Percentiles rank a stretch among this genome's conserved stretches.
Conservation (phyloP, 2,797 vertebrate genomes). For the Bovichtus variegatus region DNA sequence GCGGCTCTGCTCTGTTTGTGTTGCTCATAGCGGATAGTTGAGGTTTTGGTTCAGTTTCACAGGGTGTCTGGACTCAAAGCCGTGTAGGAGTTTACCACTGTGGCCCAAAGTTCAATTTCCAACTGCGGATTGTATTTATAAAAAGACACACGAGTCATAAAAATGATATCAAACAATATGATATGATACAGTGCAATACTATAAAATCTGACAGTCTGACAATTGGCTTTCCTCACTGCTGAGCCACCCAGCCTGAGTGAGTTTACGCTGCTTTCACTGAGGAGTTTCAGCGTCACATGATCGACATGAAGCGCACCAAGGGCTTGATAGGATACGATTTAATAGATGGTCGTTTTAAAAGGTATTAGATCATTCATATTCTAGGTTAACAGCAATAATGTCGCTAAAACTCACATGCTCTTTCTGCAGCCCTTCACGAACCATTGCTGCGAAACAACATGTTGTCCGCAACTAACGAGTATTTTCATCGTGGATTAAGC, state of each 20-base stretch:
- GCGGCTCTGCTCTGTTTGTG: slow-evolving; percentile 67
- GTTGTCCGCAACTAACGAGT: neutral
- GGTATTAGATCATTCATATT: neutral
- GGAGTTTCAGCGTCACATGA: slow-evolving; percentile 4
- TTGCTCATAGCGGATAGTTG: slow-evolving; percentile 66
- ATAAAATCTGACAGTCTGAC: slow-evolving; percentile 41
- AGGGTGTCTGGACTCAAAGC: slow-evolving; percentile 51
- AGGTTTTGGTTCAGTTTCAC: slow-evolving; percentile 64
- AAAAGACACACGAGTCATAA: slow-evolving; percentile 54
- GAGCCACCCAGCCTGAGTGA: slow-evolving; percentile 49
- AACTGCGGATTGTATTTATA: slow-evolving; percentile 60
- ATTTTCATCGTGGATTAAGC: neutral
- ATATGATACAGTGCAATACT: slow-evolving; percentile 39
- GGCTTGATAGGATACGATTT: neutral
- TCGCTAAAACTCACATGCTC: neutral
- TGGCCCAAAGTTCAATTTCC: slow-evolving; percentile 54
- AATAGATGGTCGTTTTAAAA: slow-evolving; percentile 2
- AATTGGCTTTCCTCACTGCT: neutral
- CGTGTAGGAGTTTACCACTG: slow-evolving; percentile 34
- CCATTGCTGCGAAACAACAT: neutral
- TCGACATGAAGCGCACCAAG: neutral
- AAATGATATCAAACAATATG: slow-evolving; percentile 53
- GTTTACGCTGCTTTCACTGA: slow-evolving; percentile 18
- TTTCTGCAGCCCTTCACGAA: neutral
- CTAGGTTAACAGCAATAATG: neutral